A percentile compares a stretch with the other conserved stretches of the same genome.
phyloP scores from a whole-genome alignment of 2,113 vertebrate genomes.

The Aspiorhynchus laticeps region DNA sequence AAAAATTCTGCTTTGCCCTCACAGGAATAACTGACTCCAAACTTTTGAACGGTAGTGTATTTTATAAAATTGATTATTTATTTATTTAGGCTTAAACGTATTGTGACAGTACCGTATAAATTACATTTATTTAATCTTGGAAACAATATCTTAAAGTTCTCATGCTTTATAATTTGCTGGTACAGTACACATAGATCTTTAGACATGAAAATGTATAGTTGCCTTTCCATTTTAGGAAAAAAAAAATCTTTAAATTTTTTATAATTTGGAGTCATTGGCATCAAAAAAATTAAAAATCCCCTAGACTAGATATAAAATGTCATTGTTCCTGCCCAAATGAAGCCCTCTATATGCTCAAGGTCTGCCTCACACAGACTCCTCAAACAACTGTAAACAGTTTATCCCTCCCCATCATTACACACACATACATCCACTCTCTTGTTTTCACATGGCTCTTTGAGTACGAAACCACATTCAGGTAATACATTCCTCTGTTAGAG shows the following conservation, averaged over 20 bases:
- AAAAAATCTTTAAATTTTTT: neutral
- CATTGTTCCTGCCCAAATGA: neutral
- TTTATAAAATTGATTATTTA: neutral
- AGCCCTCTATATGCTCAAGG: neutral
- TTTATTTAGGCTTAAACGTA: neutral
- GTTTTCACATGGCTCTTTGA: neutral
- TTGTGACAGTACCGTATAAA: neutral
- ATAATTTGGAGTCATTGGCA: neutral
- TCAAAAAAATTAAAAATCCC: neutral
- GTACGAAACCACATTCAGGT: neutral
- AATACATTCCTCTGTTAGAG: conserved; percentile 13
- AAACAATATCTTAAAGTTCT: neutral
- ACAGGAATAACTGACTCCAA: neutral
- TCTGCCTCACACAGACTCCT: conserved; percentile 24
- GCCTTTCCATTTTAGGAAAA: neutral
- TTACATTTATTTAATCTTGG: neutral
- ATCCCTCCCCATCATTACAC: neutral
- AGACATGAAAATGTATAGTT: neutral
- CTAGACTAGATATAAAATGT: neutral
- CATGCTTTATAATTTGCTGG: neutral
- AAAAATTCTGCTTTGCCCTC: neutral
- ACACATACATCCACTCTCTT: conserved; percentile 2
- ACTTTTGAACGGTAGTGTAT: neutral
- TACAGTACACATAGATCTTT: neutral
- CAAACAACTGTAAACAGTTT: conserved; percentile 48